These are phyloP conservation scores for Apogon talboti DNA, from an alignment of 2,797 vertebrate species.

Conservation along the genomic window DNA sequence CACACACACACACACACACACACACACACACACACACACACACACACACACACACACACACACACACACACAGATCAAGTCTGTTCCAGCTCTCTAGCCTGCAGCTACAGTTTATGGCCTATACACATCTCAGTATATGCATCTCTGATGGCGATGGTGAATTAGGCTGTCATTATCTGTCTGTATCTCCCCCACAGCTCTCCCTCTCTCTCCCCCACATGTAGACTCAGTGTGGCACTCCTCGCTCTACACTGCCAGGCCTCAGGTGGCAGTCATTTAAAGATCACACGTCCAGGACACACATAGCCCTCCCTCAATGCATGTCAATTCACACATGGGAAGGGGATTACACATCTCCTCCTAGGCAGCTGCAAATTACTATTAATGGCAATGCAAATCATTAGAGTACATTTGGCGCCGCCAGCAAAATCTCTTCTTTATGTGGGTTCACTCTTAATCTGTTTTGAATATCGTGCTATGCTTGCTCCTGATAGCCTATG, in stretches of 20 bases:
- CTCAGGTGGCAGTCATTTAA: slow-evolving; percentile 88
- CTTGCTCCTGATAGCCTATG: slow-evolving; percentile 55
- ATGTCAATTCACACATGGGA: slow-evolving; percentile 85
- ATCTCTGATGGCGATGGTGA: slow-evolving; percentile 65
- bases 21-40: neutral
- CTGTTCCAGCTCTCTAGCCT: slow-evolving; percentile 68
- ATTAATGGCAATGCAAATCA: slow-evolving; percentile 85
- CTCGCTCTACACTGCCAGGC: slow-evolving; percentile 71
- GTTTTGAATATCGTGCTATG: slow-evolving; percentile 68
- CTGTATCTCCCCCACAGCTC: slow-evolving; percentile 63
- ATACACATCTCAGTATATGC: slow-evolving; percentile 57
- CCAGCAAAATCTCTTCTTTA: slow-evolving; percentile 71
- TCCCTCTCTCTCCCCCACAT: slow-evolving; percentile 46
- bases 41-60: slow-evolving; percentile 58
- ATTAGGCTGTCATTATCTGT: slow-evolving; percentile 79
- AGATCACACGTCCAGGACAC: slow-evolving; percentile 85
- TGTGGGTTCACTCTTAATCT: slow-evolving; percentile 71
- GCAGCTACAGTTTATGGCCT: slow-evolving; percentile 67
- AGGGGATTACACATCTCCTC: slow-evolving; percentile 80
- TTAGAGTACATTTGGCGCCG: slow-evolving; percentile 74
- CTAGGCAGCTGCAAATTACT: slow-evolving; percentile 81
- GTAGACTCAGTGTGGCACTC: slow-evolving; percentile 64
- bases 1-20: slow-evolving; percentile 38
- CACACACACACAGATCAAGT: slow-evolving; percentile 49
- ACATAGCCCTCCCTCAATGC: slow-evolving; percentile 73